These are phyloP conservation scores for Enteromius radiatus DNA, from an alignment of 2,797 vertebrate species.

Conservation along the genomic window DNA sequence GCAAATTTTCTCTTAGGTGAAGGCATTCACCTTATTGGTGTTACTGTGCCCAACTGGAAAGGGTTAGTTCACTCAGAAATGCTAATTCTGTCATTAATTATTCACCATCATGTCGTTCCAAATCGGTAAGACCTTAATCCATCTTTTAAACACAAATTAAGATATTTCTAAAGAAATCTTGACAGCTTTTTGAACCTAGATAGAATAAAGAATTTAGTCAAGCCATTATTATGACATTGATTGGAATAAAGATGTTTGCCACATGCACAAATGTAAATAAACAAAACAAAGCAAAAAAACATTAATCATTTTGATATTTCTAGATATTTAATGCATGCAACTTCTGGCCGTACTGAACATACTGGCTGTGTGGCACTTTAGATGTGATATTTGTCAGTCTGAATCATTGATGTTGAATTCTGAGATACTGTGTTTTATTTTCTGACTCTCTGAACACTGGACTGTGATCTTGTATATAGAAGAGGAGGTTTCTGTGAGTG, in stretches of 20 bases:
- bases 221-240: neutral
- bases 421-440: constrained; percentile 14
- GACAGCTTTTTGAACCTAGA: too few species aligned
- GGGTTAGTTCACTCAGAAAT: neutral
- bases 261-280: neutral
- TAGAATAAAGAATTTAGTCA: neutral
- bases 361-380: neutral
- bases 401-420: neutral
- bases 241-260: neutral
- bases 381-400: neutral
- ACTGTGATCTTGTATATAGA: neutral
- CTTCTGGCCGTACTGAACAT: neutral
- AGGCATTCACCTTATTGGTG: neutral
- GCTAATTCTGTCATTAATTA: too few species aligned
- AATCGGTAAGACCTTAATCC: too few species aligned
- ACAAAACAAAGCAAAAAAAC: neutral
- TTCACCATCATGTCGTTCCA: too few species aligned
- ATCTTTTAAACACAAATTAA: too few species aligned
- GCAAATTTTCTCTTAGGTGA: neutral
- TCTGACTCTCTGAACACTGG: neutral
- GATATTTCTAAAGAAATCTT: too few species aligned
- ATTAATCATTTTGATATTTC: neutral
- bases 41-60: neutral
- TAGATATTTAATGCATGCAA: neutral
- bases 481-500: neutral